These are phyloP conservation scores for Tortricodes alternella DNA, from an alignment of 2,888 invertebrate genomes.

Conservation along the genomic window DNA sequence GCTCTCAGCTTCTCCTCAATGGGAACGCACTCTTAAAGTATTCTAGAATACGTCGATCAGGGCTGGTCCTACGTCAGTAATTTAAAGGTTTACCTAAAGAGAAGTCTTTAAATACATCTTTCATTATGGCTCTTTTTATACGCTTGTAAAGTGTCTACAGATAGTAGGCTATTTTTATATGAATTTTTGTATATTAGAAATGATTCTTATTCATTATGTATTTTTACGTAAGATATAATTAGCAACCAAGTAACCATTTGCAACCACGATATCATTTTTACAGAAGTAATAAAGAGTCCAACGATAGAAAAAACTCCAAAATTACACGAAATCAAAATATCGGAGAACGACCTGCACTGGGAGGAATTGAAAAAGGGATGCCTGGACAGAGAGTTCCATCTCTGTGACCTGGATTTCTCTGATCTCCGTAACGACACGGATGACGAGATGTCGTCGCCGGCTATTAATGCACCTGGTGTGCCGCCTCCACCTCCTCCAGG, in stretches of 20 bases:
- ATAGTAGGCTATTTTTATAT: too few species aligned
- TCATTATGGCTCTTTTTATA: too few species aligned
- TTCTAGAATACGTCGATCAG: too few species aligned
- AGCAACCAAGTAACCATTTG: not conserved
- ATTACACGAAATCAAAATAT: conserved; percentile 88
- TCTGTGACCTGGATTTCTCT: conserved; percentile 98
- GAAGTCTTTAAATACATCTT: too few species aligned
- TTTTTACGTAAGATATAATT: too few species aligned
- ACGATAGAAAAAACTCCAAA: conserved; percentile 86
- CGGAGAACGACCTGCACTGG: conserved; percentile 98
- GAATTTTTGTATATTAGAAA: too few species aligned
- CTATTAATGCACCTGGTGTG: conserved; percentile 84
- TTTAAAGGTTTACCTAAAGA: too few species aligned
- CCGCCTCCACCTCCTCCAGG: conserved; percentile 92
- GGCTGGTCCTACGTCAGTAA: too few species aligned
- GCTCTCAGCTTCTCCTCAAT: too few species aligned
- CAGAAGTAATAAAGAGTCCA: conserved; percentile 88
- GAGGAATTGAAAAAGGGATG: conserved; percentile 91
- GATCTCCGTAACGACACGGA: conserved; percentile 96
- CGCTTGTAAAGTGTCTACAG: too few species aligned
- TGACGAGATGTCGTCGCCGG: conserved; percentile 88
- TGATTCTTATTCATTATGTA: too few species aligned
- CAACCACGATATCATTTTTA: conserved; percentile 38
- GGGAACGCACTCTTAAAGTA: too few species aligned
- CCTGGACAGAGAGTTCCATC: conserved; percentile 88